Conservation (phyloP, 2,113 vertebrate genomes). For the Oncorhynchus tshawytscha region DNA sequence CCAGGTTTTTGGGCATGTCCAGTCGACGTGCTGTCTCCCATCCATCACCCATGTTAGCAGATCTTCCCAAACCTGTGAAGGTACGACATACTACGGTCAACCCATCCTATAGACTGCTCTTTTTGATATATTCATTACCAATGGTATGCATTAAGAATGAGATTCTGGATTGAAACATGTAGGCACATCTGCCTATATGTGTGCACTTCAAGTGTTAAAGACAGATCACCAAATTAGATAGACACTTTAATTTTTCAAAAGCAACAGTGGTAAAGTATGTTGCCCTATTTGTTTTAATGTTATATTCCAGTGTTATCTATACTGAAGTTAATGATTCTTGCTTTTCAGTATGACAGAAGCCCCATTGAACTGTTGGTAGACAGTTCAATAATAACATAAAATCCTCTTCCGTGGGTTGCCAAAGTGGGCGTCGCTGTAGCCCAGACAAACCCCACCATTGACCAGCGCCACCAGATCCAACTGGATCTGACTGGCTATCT, state of each 20-base stretch:
- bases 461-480: constrained; percentile 75
- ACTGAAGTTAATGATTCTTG: neutral
- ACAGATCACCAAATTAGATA: neutral
- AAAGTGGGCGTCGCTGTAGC: constrained; percentile 70
- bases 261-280: neutral
- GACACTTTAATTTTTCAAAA: neutral
- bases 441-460: constrained; percentile 81
- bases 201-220: neutral
- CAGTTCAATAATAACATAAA: constrained; percentile 50
- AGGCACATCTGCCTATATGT: neutral
- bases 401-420: constrained; percentile 86
- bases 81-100: neutral
- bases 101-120: too few relatives aligned
- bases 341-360: neutral
- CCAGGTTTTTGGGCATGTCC: constrained; percentile 75
- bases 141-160: neutral
- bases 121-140: neutral
- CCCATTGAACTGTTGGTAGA: neutral
- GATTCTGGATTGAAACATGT: neutral
- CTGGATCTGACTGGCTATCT: constrained; percentile 47
- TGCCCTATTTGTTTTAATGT: neutral
- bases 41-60: constrained; percentile 77
- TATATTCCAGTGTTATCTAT: neutral
- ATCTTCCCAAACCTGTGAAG: constrained; percentile 71
- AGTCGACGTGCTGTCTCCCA: constrained; percentile 81